Evolutionary conservation across 1,140 invertebrate genomes (phyloP).

Genomic region (Heterodera schachtii): DNA sequence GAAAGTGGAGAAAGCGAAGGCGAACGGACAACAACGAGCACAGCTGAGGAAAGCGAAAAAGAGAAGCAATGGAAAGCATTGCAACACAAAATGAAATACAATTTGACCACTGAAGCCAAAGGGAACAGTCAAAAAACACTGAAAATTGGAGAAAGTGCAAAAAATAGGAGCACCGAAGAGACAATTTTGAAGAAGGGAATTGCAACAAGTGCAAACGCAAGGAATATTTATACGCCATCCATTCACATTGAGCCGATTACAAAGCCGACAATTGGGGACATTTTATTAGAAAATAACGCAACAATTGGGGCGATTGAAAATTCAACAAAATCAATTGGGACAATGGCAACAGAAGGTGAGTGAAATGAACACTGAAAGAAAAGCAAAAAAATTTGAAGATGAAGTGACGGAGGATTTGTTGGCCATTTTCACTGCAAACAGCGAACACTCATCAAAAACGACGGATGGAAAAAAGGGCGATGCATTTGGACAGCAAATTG

Average conservation of each 20-base stretch:
- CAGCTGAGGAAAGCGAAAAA: neutral
- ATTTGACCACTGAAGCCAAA: neutral
- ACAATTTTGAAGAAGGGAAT: neutral
- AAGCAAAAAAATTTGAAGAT: neutral
- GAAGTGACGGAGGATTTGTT: neutral
- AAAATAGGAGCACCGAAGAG: neutral
- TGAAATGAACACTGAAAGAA: neutral
- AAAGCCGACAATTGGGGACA: neutral
- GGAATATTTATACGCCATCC: neutral
- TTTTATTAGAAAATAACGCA: neutral
- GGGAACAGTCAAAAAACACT: neutral
- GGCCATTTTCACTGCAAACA: neutral
- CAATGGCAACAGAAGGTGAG: neutral
- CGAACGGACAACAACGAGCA: neutral
- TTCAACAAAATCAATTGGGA: neutral
- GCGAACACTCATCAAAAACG: neutral
- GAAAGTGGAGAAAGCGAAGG: neutral
- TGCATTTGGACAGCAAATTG: neutral
- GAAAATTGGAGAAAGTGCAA: neutral
- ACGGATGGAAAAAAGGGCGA: neutral
- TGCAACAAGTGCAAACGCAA: neutral
- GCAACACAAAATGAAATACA: slow-evolving; percentile 1
- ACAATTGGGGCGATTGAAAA: neutral
- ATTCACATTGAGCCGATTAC: neutral
- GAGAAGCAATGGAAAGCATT: neutral